A percentile compares a stretch with the other conserved stretches of the same genome.
phyloP scores from a whole-genome alignment of 53 echinoderm and acorn worm genomes.

The Paelopatides confundens region DNA sequence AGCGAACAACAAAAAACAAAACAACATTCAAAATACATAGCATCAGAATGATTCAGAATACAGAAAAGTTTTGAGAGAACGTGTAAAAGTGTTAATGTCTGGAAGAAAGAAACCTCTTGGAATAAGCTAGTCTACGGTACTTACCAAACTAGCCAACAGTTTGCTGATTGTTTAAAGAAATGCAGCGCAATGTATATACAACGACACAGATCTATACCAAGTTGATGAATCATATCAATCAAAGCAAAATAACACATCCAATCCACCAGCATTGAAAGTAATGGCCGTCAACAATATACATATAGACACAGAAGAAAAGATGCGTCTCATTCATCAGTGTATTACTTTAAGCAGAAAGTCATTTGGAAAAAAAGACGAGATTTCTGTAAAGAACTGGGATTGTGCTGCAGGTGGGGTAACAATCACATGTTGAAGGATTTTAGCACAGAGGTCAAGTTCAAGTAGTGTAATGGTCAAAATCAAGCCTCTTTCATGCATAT shows the following conservation, averaged over 20 bases:
- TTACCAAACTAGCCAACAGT: conserved; percentile 20
- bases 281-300: background rate
- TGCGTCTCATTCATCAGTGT: background rate
- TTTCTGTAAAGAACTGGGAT: background rate
- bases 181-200: conserved; percentile 36
- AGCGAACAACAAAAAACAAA: too few species aligned
- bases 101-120: conserved; percentile 32
- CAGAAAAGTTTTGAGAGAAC: too few species aligned
- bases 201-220: conserved; percentile 63
- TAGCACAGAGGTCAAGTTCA: background rate
- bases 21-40: too few species aligned
- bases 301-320: background rate
- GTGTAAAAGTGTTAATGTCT: too few species aligned
- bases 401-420: background rate
- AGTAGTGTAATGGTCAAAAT: background rate
- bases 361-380: background rate
- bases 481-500: conserved; percentile 14
- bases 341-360: background rate
- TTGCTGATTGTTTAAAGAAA: conserved; percentile 30
- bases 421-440: background rate
- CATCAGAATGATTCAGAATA: too few species aligned
- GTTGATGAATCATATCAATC: background rate
- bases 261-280: background rate
- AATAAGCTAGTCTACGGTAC: conserved; percentile 1
- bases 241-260: background rate